These are phyloP conservation scores for Alosa alosa DNA, from an alignment of 2,113 vertebrate species.

Conservation along the genomic window DNA sequence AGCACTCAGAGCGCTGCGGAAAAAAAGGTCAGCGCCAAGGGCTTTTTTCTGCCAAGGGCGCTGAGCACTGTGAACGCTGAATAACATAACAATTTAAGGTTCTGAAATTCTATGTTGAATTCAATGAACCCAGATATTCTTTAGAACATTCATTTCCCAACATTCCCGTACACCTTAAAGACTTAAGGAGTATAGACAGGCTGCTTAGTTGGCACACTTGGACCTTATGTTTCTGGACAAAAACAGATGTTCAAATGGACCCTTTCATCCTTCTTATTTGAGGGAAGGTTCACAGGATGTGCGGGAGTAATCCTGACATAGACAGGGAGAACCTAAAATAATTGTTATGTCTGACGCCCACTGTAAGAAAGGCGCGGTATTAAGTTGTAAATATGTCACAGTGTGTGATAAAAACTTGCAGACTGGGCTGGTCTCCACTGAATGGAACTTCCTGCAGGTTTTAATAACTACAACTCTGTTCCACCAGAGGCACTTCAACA, in stretches of 20 bases:
- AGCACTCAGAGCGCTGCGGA: too few relatives aligned
- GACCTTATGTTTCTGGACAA: neutral
- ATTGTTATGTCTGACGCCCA: neutral
- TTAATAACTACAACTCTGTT: neutral
- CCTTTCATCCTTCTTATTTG: neutral
- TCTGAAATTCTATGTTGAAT: too few relatives aligned
- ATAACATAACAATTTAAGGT: too few relatives aligned
- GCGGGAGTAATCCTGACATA: neutral
- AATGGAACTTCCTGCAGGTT: neutral
- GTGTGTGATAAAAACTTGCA: neutral
- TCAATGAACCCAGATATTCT: too few relatives aligned
- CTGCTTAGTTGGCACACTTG: neutral
- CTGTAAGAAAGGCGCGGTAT: neutral
- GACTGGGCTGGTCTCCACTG: neutral
- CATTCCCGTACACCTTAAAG: neutral
- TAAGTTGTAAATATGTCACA: neutral
- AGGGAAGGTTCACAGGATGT: neutral
- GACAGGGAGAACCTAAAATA: neutral
- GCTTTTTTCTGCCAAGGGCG: too few relatives aligned
- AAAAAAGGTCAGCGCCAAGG: too few relatives aligned
- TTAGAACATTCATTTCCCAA: too few relatives aligned
- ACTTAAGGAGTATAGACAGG: neutral
- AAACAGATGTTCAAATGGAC: neutral
- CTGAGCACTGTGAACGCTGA: too few relatives aligned
- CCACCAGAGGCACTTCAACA: neutral